Percentiles rank a stretch among this genome's conserved stretches.
These are phyloP conservation scores for Trachelipus rathkii DNA, from an alignment of 1,140 invertebrate genomes.

Conservation along the genomic window DNA sequence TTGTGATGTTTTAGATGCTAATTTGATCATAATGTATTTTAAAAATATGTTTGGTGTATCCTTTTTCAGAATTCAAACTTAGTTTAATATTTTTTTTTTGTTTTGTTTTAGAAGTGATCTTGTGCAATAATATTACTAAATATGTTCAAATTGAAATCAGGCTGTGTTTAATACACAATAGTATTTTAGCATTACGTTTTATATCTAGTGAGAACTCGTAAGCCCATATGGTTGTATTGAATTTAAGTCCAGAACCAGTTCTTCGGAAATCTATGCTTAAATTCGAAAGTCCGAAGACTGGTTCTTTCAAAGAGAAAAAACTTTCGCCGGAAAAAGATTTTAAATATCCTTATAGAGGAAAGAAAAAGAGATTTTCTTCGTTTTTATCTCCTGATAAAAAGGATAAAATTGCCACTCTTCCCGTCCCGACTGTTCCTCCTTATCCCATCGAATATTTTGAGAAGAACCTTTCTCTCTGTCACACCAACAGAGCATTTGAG, in stretches of 20 bases:
- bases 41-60: too few species aligned
- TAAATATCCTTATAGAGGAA: conserved; percentile 13
- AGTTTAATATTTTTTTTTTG: too few species aligned
- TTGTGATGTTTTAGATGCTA: too few species aligned
- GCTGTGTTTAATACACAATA: too few species aligned
- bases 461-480: conserved; percentile 25
- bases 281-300: conserved; percentile 29
- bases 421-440: conserved; percentile 43
- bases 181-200: not conserved
- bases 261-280: conserved; percentile 30
- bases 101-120: too few species aligned
- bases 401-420: conserved; percentile 26
- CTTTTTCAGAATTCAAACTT: too few species aligned
- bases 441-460: conserved; percentile 44
- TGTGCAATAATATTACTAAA: too few species aligned
- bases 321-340: conserved; percentile 29
- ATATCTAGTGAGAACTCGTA: not conserved
- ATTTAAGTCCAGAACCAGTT: conserved; percentile 1
- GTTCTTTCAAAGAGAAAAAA: conserved; percentile 32
- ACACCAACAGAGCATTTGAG: conserved; percentile 41
- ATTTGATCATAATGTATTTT: too few species aligned
- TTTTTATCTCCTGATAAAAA: not conserved
- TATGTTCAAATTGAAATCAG: too few species aligned
- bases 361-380: not conserved
- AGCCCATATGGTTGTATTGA: not conserved